A percentile compares a stretch with the other conserved stretches of the same genome.
Evolutionary conservation across 64 coral and sea anemone genomes (phyloP).

Genomic region (Actinia tenebrosa): DNA sequence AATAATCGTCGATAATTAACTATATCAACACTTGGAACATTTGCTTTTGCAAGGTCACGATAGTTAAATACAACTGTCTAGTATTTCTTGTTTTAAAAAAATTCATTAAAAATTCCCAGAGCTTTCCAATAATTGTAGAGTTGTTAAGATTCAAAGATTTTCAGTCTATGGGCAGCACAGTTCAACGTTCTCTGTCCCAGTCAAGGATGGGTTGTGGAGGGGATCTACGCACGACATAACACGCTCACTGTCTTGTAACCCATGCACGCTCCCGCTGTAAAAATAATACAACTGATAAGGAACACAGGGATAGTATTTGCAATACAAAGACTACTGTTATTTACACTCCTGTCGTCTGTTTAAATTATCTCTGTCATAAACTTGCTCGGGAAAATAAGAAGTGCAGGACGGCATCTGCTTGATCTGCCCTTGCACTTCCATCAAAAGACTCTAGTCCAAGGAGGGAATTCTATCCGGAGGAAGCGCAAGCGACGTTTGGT

Average conservation of each 20-base stretch:
- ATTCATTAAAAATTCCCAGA: too few species aligned
- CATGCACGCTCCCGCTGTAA: neutral
- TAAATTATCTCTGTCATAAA: neutral
- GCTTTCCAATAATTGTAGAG: too few species aligned
- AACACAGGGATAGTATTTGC: neutral
- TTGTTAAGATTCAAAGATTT: too few species aligned
- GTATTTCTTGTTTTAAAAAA: neutral
- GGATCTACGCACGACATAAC: too few species aligned
- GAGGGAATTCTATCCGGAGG: neutral
- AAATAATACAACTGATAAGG: neutral
- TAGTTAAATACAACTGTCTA: neutral
- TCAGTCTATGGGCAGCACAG: too few species aligned
- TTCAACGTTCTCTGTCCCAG: too few species aligned
- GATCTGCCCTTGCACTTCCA: neutral
- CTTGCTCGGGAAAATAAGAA: neutral
- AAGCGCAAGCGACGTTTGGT: neutral
- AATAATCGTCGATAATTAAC: slow-evolving; percentile 1
- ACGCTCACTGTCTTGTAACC: too few species aligned
- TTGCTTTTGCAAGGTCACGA: neutral
- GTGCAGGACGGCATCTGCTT: neutral
- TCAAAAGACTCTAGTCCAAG: neutral
- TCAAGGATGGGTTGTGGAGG: too few species aligned
- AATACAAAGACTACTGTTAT: neutral
- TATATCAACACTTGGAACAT: neutral
- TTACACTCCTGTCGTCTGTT: neutral